These are phyloP conservation scores for Rosalia funebris DNA, from an alignment of 2,888 invertebrate species.

Conservation along the genomic window DNA sequence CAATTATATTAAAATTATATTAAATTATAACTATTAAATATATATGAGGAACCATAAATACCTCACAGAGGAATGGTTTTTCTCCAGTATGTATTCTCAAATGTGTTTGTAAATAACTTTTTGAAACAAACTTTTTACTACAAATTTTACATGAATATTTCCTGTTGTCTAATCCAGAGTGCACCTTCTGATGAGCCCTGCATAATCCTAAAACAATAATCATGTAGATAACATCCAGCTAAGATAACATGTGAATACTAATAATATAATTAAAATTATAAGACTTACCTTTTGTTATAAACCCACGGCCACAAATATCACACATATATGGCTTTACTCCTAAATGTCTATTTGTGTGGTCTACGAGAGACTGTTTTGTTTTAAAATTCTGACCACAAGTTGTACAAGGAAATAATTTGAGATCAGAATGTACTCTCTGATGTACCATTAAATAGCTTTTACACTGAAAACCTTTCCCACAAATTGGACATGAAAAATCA, in stretches of 20 bases:
- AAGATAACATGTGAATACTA: no score
- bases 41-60: no score
- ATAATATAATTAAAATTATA: no score
- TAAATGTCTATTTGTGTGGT: constrained; percentile 70
- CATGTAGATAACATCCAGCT: neutral
- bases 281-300: constrained; percentile 68
- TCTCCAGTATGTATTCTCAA: constrained; percentile 70
- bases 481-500: constrained; percentile 68
- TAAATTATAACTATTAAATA: neutral
- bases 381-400: constrained; percentile 70
- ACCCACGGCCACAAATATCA: constrained; percentile 69
- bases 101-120: constrained; percentile 71
- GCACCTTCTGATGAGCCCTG: constrained; percentile 69
- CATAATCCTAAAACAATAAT: constrained; percentile 64
- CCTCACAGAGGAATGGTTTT: constrained; percentile 71
- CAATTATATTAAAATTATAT: neutral
- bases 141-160: constrained; percentile 70
- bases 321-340: constrained; percentile 71
- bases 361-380: constrained; percentile 69
- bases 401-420: constrained; percentile 69
- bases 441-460: constrained; percentile 71
- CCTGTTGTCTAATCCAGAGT: constrained; percentile 69
- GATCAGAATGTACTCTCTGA: constrained; percentile 70
- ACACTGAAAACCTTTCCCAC: constrained; percentile 72
- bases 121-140: constrained; percentile 71